Base-by-base conservation (phyloP, 1,140 invertebrate genomes). In the Penaeus japonicus region DNA sequence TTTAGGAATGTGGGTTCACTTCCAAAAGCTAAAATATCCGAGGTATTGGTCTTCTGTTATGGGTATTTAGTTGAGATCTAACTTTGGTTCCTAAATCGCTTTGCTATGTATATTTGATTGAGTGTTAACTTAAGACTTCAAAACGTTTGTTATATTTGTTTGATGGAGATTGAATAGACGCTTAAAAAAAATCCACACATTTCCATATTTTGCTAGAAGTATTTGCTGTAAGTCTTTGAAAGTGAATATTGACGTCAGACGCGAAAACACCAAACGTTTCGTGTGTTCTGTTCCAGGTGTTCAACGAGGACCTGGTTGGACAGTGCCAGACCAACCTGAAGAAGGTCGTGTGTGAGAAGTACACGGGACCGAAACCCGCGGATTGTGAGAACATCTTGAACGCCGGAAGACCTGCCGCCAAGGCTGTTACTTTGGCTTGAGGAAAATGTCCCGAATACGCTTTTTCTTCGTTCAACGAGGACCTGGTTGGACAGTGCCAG, bases 241-340 rank as follows among this genome's bases (percentile, higher is more conserved):
- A 10, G 2, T 53, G 32, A 35, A 2, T 22, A 18, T 53, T 35
- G 27, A 24, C 22, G 65, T 2, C 73, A 27, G 30, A 10, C 30
- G 22, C 12, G 17, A 35, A 84, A 24, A 35, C 10, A 15, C 2
- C 53, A 55, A 73, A 73, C 20, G 4, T 7, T 53, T 24, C 55
- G 12, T 80, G 32, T 57, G 17, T 22, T 17, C 78, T 4, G 27
- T 27, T 22, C 3, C 84, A 89, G 89, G 81, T 78, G 62, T 87
- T 89, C 70, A 77, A 39, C 84, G 89, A 83, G 85, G 84, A 89
- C 30, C 65, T 53, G 78, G 89, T 89, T 15, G 65, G 55, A 18
- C 84, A 83, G 32, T 87, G 89, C 53, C 89, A 89, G 54, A 85
- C 77, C 2, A 57, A 89, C 89, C 57, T 89, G 84, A 73, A 77